A percentile compares a stretch with the other conserved stretches of the same genome.
Evolutionary conservation across 2,113 vertebrate genomes (phyloP).

Genomic region (Mixornis gularis): DNA sequence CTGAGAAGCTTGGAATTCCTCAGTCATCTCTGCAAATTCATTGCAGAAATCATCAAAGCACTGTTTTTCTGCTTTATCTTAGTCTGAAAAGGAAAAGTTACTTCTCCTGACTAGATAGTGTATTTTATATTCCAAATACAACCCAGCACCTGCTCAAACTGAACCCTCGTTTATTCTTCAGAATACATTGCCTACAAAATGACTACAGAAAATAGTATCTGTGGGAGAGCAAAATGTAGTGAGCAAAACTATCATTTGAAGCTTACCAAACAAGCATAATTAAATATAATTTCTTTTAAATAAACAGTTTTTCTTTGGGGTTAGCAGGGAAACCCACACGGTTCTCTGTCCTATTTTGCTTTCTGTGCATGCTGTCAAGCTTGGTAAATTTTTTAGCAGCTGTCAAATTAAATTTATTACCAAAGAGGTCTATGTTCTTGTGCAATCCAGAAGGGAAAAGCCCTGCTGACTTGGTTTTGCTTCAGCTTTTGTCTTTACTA

Average conservation of each 20-base stretch:
- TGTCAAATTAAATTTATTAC: conserved; percentile 75
- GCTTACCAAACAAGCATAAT: not conserved
- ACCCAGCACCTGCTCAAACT: not conserved
- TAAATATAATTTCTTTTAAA: not conserved
- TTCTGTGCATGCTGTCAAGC: conserved; percentile 59
- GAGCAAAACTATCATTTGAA: not conserved
- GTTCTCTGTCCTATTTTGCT: conserved; percentile 52
- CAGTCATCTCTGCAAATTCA: conserved; percentile 24
- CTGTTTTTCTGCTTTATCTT: conserved; percentile 36
- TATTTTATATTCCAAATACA: conserved; percentile 51
- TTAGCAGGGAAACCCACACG: conserved; percentile 3
- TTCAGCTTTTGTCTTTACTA: conserved; percentile 53
- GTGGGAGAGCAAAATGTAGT: not conserved
- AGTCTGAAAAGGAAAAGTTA: conserved; percentile 14
- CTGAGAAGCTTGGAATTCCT: conserved; percentile 40
- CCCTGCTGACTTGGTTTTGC: conserved; percentile 47
- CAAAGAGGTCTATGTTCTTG: conserved; percentile 51
- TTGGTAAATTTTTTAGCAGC: conserved; percentile 73
- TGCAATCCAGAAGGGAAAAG: conserved; percentile 65
- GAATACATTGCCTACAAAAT: not conserved
- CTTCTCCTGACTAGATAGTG: not conserved
- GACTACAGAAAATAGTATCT: not conserved
- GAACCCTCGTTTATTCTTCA: conserved; percentile 12
- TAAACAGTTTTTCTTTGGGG: conserved; percentile 6
- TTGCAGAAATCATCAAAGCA: conserved; percentile 29